Base-by-base conservation (phyloP, 2,888 invertebrate genomes). In the Rhamphomyia laevipes region DNA sequence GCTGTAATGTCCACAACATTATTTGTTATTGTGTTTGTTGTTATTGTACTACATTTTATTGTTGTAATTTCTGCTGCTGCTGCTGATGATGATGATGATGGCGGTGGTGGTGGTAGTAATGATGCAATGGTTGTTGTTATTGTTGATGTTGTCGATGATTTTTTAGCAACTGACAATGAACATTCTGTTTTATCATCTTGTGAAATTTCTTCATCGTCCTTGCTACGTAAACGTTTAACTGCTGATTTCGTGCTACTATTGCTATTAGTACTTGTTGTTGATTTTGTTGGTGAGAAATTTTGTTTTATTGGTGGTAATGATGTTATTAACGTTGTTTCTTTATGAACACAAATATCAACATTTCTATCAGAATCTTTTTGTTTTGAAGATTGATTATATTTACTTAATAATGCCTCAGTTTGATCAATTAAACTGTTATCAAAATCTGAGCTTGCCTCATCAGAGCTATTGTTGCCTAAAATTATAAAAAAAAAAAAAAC, bases 401-500 rank as follows among this genome's bases (percentile, higher is more conserved):
- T 38, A 40, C 18, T 67, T 58, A 59, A 58, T 59, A 68, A 62
- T 48, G 62, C 66, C 49, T 68, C 70, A 5, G 68, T 67, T 54
- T 67, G 67, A 13, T 63, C 66, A 23, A 69, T 63, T 21, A 70
- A 59, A 59, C 68, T 69, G 56, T 35, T 65, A 38, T 76, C 75
- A 48, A 71, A 67, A 54, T 76, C 76, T 2, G 75, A 76, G 51
- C 74, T 74, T 9, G 73, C 72, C 17, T 76, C 76, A 42, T 75
- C 75, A 4, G 74, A 73, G 56, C 73, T 73, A 38, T 68, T 69
- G 46, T 67, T 67, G 37, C 70, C 68, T 59, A 47, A 42, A 52
- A 53, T 18, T 30, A 30, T 30, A n/a, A n/a, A n/a, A n/a, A n/a
- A n/a, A n/a, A n/a, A n/a, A n/a, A n/a, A n/a, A n/a, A n/a, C n/a